Evolutionary conservation across 2,888 invertebrate genomes (phyloP).

Genomic region (Eupithecia subfuscata): DNA sequence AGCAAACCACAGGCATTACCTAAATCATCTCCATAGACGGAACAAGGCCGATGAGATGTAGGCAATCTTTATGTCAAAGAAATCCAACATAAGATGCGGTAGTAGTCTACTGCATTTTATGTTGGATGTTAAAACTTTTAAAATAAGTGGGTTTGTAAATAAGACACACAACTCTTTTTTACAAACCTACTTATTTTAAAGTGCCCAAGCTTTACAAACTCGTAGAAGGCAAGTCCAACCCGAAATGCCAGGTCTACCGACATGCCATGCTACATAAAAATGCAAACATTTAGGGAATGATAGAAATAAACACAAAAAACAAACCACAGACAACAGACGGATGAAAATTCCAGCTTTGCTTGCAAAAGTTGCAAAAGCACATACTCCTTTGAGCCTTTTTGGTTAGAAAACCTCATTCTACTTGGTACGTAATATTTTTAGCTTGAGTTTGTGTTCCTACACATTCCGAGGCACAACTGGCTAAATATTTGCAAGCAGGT

Average conservation of each 20-base stretch:
- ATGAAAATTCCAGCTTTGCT: slow-evolving; percentile 31
- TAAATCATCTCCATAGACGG: too few species aligned
- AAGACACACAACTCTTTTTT: too few species aligned
- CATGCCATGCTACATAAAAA: slow-evolving; percentile 16
- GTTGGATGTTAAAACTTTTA: too few species aligned
- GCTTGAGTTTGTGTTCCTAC: neutral
- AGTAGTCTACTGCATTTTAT: neutral
- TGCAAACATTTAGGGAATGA: slow-evolving; percentile 32
- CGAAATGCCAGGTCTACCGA: neutral
- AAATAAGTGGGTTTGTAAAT: too few species aligned
- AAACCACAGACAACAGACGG: slow-evolving; percentile 25
- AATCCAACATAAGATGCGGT: neutral
- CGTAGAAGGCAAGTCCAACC: neutral
- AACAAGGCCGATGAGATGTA: too few species aligned
- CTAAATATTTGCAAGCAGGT: neutral
- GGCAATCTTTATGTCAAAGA: neutral
- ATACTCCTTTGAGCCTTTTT: slow-evolving; percentile 17
- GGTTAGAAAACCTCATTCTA: slow-evolving; percentile 15
- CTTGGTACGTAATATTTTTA: slow-evolving; percentile 13
- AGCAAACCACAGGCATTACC: too few species aligned
- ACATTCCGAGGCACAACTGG: neutral
- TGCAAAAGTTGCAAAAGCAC: slow-evolving; percentile 15
- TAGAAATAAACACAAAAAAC: slow-evolving; percentile 34
- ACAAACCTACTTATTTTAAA: neutral
- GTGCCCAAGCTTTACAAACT: neutral